Conservation (phyloP, 2,113 vertebrate species). For the Caranx ignobilis region DNA sequence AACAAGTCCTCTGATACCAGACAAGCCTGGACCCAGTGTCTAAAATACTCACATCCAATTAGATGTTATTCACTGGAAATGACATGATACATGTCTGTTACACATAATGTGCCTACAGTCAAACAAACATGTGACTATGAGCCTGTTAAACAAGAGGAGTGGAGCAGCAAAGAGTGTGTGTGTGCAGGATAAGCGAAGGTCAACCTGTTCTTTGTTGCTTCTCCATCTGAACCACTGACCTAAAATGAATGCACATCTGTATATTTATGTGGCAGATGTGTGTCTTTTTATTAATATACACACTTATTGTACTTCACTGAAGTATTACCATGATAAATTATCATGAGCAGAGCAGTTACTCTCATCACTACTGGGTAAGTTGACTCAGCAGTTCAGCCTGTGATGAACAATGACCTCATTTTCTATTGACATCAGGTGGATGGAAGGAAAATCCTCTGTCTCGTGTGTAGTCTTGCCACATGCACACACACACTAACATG, state of each 20-base stretch:
- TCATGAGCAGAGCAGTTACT: constrained; percentile 6
- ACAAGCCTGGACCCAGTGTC: neutral
- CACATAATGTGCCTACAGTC: neutral
- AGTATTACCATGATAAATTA: neutral
- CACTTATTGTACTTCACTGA: neutral
- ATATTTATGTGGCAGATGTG: neutral
- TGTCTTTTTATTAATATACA: neutral
- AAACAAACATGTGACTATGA: constrained; percentile 4
- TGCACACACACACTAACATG: neutral
- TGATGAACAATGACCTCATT: constrained; percentile 42
- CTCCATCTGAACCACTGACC: constrained; percentile 1
- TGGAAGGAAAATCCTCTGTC: constrained; percentile 19
- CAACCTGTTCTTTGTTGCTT: neutral
- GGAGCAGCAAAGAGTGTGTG: neutral
- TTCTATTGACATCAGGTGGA: constrained; percentile 40
- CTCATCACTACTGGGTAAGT: constrained; percentile 5
- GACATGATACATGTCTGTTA: constrained; percentile 12
- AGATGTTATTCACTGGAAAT: constrained; percentile 20
- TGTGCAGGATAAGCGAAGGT: neutral
- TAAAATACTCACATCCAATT: constrained; percentile 23
- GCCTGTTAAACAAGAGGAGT: neutral
- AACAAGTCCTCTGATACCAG: constrained; percentile 46
- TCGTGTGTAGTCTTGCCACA: constrained; percentile 5
- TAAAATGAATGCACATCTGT: neutral
- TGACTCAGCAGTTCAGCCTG: constrained; percentile 45